phyloP scores from a whole-genome alignment of 2,888 invertebrate species.

The Augiades crinisus region DNA sequence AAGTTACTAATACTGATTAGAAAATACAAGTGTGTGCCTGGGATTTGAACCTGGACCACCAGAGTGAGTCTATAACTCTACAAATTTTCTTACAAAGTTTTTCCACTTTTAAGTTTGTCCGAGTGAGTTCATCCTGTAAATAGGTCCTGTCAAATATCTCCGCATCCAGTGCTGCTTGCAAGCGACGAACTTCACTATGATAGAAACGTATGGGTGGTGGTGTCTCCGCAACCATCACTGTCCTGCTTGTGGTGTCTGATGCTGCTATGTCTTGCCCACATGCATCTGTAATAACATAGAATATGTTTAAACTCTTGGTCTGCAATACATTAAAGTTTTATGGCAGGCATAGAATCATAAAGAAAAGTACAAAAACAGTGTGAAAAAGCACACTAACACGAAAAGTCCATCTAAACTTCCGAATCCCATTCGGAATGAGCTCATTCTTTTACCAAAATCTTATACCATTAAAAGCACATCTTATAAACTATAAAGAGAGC shows the following conservation, averaged over 20 bases:
- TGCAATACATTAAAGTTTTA: not conserved
- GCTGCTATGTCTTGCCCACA: constrained; percentile 53
- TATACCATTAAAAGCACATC: too few relatives aligned
- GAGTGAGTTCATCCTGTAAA: constrained; percentile 81
- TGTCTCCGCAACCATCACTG: constrained; percentile 52
- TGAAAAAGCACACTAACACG: too few relatives aligned
- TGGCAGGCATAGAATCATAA: too few relatives aligned
- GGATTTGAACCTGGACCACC: too few relatives aligned
- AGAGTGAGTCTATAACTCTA: too few relatives aligned
- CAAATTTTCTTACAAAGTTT: constrained; percentile 79
- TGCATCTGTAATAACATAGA: constrained; percentile 48
- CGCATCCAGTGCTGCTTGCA: constrained; percentile 82
- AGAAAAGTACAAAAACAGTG: too few relatives aligned
- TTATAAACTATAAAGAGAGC: too few relatives aligned
- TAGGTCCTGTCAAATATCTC: constrained; percentile 83
- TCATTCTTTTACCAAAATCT: too few relatives aligned
- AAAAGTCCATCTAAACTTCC: too few relatives aligned
- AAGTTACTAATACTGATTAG: too few relatives aligned
- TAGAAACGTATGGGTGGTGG: constrained; percentile 64
- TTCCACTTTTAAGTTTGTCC: constrained; percentile 75
- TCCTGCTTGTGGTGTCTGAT: constrained; percentile 27
- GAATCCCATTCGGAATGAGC: too few relatives aligned
- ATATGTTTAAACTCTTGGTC: not conserved
- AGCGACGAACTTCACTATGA: constrained; percentile 70
- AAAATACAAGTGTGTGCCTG: too few relatives aligned